Conservation (phyloP, 2,888 invertebrate species). For the Epistrophe eligans region DNA sequence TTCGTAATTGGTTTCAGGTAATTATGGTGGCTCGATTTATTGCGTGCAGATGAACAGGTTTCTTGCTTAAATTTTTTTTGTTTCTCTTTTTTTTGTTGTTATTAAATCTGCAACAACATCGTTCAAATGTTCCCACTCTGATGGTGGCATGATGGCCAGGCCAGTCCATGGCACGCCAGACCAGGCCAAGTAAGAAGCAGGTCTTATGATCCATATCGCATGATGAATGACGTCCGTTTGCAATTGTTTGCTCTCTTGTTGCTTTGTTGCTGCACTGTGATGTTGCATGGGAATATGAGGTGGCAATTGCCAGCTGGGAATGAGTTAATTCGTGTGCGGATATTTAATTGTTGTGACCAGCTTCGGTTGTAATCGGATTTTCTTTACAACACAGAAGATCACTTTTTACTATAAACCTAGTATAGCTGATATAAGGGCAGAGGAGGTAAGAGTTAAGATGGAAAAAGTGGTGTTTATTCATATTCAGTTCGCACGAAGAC, state of each 20-base stretch:
- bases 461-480: constrained; percentile 24
- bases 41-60: constrained; percentile 75
- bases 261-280: neutral
- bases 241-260: constrained; percentile 49
- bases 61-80: constrained; percentile 6
- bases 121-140: constrained; percentile 19
- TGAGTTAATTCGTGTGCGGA: constrained; percentile 54
- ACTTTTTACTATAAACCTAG: neutral
- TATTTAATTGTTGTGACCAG: constrained; percentile 50
- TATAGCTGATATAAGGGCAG: neutral
- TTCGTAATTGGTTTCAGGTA: constrained; percentile 73
- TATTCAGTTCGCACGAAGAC: constrained; percentile 25
- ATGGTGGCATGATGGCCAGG: constrained; percentile 30
- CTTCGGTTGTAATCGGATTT: constrained; percentile 35
- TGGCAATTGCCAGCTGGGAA: constrained; percentile 56
- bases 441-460: neutral
- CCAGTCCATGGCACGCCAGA: neutral
- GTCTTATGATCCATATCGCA: constrained; percentile 73
- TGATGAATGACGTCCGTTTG: constrained; percentile 74
- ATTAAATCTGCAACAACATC: constrained; percentile 22
- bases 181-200: constrained; percentile 35
- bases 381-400: neutral
- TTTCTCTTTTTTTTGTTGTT: neutral
- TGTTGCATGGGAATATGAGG: constrained; percentile 46
- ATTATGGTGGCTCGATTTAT: constrained; percentile 71